Base-by-base conservation (phyloP, 2,797 vertebrate species). In the Lateolabrax maculatus region DNA sequence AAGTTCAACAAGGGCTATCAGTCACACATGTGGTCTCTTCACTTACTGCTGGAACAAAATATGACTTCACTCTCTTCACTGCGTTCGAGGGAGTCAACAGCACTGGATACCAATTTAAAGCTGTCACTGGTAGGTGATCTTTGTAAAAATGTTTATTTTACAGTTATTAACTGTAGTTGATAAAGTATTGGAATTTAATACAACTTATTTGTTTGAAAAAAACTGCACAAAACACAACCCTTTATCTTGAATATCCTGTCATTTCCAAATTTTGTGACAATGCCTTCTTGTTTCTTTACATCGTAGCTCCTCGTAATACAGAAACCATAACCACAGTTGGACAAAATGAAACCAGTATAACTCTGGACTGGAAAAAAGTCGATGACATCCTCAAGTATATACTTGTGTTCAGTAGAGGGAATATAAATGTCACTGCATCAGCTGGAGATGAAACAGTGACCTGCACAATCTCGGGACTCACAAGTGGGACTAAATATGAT, bases 41-140 rank as follows among this genome's bases (percentile, higher is more conserved):
- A 4, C 86, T 94, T 13, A 31, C 0, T 46, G 1, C 71, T 79
- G 91, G 79, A 7, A 86, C 4, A 3, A 49, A 31, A 23, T 86
- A 91, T 43, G 0, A 2, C 1, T 90, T 93, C 69, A 84, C 11
- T 37, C 82, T 94, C 43, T 49, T 70, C 73, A 85, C 88, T 73
- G 55, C 53, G 36, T 80, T 56, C 64, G 15, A 25, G 0, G 10
- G 0, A 0, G 0, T 44, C 11, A 55, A 0, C 1, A 93, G 92
- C 79, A 19, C 46, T 46, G 91, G 90, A 71, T 19, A 36, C 31
- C 10, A 0, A 1, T 82, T 90, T 52, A 5, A 15, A 1, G 75
- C 68, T 9, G 62, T 29, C 2, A 93, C 90, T n/a, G 84, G 91
- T 92, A 74, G 0, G 65, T 67, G 61, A 72, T 29, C 0, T 44